These are phyloP conservation scores for Hestina assimilis DNA, from an alignment of 1,140 invertebrate genomes.

Conservation along the genomic window DNA sequence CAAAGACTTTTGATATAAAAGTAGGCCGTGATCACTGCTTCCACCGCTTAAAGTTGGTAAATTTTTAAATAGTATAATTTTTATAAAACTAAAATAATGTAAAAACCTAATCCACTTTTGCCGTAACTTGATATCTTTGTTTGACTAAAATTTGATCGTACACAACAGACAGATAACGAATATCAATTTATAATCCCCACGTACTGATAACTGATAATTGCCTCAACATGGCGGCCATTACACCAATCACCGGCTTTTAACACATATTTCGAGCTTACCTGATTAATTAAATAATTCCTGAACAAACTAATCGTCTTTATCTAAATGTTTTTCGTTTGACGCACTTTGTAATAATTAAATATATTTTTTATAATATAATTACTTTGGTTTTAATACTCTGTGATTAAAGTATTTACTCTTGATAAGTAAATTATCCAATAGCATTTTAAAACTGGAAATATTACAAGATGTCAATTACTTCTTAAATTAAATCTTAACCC, in stretches of 20 bases:
- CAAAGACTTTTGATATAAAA: no score
- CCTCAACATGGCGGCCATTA: slow-evolving; percentile 8
- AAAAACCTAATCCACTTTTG: no score
- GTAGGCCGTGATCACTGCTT: no score
- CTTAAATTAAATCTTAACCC: no score
- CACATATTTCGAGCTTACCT: neutral
- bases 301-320: slow-evolving; percentile 20
- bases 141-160: neutral
- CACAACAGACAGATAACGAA: neutral
- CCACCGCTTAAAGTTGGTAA: no score
- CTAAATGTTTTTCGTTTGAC: slow-evolving; percentile 9
- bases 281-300: slow-evolving; percentile 26
- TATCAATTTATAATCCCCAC: neutral
- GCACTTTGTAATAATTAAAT: slow-evolving; percentile 1
- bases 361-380: slow-evolving; percentile 16
- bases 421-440: neutral
- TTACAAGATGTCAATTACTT: no score
- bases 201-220: slow-evolving; percentile 12
- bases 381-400: slow-evolving; percentile 8
- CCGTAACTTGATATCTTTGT: no score
- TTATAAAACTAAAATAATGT: no score
- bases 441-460: no score
- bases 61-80: no score
- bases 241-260: slow-evolving; percentile 21
- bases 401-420: slow-evolving; percentile 7